Evolutionary conservation across 2,797 vertebrate genomes (phyloP), one percentile per base, ranked within the genome.

Genomic region (Pseudochromis fuscus): DNA sequence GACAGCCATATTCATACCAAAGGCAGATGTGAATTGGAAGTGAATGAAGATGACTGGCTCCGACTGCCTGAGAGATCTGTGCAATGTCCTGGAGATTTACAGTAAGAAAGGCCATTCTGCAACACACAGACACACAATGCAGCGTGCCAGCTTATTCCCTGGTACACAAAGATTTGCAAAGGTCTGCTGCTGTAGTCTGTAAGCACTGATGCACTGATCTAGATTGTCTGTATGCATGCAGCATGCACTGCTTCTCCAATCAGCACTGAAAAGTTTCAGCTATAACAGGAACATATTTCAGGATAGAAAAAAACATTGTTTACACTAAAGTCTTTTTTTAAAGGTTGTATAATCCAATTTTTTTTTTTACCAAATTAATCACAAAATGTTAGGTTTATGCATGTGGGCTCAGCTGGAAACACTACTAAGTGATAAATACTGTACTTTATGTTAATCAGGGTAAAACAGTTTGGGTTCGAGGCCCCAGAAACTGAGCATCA

Each of bases 1-100:
- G 91, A 93, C 91, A 91, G 86, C 67, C 76, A 77, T 85, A 86
- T 90, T 93, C 85, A 87, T 80, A 84, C 52, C 65, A 82, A 66
- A 87, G 82, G 78, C 79, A 84, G 78, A 84, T 82, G 79, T 67
- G 83, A 68, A 65, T 23, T 74, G 64, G 60, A 60, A 81, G 35
- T 71, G 68, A 81, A 87, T 75, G 66, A 66, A 81, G 68, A 80
- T 27, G 83, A 75, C 77, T 84, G 72, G 67, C 56, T 80, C 48
- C 18, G 57, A 70, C 72, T 75, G 67, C 25, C 62, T 21, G 33
- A 72, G 75, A 73, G 72, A 85, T 81, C 50, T 50, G 37, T 53
- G 46, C 49, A 82, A 57, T 37, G 46, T 86, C 67, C 44, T 21
- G 42, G 49, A 88, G 80, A 81, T 86, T 78, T 77, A 27, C 58